Percentiles rank a stretch among this genome's conserved stretches.
These are phyloP conservation scores for Mylabris sibirica DNA, from an alignment of 2,888 invertebrate species.

Conservation along the genomic window DNA sequence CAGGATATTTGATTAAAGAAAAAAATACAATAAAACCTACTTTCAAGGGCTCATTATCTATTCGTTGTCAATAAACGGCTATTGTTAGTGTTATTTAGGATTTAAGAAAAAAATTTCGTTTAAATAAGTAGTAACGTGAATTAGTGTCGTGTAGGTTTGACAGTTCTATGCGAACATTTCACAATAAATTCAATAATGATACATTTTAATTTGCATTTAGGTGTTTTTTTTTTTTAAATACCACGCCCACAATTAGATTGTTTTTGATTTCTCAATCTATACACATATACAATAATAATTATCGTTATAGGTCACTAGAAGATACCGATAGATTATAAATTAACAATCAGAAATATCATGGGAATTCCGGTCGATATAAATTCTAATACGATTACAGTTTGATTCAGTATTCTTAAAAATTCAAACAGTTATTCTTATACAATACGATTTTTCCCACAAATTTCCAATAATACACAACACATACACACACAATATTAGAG, in stretches of 20 bases:
- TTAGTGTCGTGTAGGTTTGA: slow-evolving; percentile 4
- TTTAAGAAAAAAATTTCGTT: background rate
- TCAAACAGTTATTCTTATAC: background rate
- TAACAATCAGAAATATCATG: background rate
- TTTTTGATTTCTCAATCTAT: slow-evolving; percentile 2
- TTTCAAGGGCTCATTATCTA: background rate
- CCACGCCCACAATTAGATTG: slow-evolving; percentile 11
- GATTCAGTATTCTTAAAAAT: background rate
- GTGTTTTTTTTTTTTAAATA: slow-evolving; percentile 3
- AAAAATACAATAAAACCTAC: background rate
- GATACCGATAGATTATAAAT: background rate
- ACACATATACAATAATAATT: background rate
- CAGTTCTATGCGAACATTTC: background rate
- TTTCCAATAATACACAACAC: slow-evolving; percentile 39
- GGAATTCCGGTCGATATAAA: background rate
- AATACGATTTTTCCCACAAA: slow-evolving; percentile 15
- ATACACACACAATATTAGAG: background rate
- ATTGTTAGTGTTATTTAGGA: background rate
- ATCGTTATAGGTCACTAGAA: background rate
- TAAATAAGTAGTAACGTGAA: background rate
- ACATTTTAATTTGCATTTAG: slow-evolving; percentile 11
- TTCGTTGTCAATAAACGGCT: background rate
- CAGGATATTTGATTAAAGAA: background rate
- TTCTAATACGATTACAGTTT: background rate
- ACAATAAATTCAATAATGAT: slow-evolving; percentile 4